phyloP scores from a whole-genome alignment of 23 tunicate genomes.

The Ascidia mentula region DNA sequence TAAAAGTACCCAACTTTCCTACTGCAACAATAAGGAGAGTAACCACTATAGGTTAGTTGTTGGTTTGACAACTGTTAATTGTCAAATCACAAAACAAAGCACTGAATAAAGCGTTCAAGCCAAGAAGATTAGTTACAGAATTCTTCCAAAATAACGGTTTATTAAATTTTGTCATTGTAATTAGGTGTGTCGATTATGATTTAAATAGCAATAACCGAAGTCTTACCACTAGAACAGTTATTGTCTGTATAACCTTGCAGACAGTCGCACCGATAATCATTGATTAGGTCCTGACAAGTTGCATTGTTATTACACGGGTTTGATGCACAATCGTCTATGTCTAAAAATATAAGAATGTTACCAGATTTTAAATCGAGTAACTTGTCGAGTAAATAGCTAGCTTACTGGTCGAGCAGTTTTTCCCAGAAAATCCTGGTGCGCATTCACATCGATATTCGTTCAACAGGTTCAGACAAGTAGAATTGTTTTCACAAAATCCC shows the following conservation, averaged over 20 bases:
- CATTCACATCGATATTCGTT: slow-evolving; percentile 54
- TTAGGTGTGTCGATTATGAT: too few relatives aligned
- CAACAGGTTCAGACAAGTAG: slow-evolving; percentile 52
- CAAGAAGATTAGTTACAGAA: too few relatives aligned
- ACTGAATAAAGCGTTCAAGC: too few relatives aligned
- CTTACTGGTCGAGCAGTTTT: slow-evolving; percentile 1
- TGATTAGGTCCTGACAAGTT: background rate
- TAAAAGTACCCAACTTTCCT: too few relatives aligned
- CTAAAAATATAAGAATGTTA: too few relatives aligned
- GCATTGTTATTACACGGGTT: background rate
- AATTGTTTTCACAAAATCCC: slow-evolving; percentile 60
- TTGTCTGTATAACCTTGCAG: slow-evolving; percentile 13
- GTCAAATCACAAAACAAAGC: too few relatives aligned
- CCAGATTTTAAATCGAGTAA: background rate
- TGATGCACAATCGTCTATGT: background rate
- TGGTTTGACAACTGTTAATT: too few relatives aligned
- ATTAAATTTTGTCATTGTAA: too few relatives aligned
- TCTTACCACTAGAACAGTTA: background rate
- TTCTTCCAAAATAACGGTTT: too few relatives aligned
- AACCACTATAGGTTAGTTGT: too few relatives aligned
- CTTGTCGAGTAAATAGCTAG: background rate
- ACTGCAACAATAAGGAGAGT: too few relatives aligned
- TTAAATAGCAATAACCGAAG: too few relatives aligned
- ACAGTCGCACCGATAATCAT: background rate
- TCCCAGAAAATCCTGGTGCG: slow-evolving; percentile 26